These are phyloP conservation scores for Orchesella flavescens DNA, from an alignment of 2,888 invertebrate species.

Conservation along the genomic window DNA sequence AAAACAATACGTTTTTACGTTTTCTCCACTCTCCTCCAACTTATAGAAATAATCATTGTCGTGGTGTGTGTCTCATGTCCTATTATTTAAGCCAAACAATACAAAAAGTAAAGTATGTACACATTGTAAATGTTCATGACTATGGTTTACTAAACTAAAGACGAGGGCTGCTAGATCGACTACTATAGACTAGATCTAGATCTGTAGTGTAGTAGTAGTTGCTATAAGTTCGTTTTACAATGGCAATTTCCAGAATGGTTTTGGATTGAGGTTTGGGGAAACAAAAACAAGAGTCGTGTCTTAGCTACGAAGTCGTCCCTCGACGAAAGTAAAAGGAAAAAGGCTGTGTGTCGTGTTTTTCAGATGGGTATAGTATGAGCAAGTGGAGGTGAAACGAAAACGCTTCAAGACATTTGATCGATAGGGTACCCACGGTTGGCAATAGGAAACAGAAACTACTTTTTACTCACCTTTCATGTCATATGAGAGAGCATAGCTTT, in stretches of 20 bases:
- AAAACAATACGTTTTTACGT: neutral
- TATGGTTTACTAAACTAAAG: too few species aligned
- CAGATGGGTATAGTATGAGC: conserved; percentile 26
- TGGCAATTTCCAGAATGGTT: conserved; percentile 43
- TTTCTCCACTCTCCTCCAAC: neutral
- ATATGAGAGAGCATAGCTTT: neutral
- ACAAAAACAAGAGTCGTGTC: conserved; percentile 33
- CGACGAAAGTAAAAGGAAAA: conserved; percentile 52
- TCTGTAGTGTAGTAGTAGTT: neutral
- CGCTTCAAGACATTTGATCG: conserved; percentile 57
- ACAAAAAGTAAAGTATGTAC: neutral
- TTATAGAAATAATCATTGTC: neutral
- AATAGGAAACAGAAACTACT: neutral
- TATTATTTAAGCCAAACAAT: conserved; percentile 6
- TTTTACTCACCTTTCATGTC: neutral
- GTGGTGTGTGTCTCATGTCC: neutral
- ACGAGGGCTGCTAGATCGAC: too few species aligned
- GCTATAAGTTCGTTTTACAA: conserved; percentile 24
- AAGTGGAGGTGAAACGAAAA: conserved; percentile 44
- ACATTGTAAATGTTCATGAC: too few species aligned
- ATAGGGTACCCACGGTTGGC: conserved; percentile 18
- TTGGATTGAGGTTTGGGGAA: conserved; percentile 42
- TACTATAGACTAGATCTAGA: neutral
- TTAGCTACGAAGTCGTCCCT: conserved; percentile 33
- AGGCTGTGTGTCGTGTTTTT: conserved; percentile 19